Percentiles rank a stretch among this genome's conserved stretches.
Conservation (phyloP, 2,113 vertebrate species). For the Enhydra lutris region DNA sequence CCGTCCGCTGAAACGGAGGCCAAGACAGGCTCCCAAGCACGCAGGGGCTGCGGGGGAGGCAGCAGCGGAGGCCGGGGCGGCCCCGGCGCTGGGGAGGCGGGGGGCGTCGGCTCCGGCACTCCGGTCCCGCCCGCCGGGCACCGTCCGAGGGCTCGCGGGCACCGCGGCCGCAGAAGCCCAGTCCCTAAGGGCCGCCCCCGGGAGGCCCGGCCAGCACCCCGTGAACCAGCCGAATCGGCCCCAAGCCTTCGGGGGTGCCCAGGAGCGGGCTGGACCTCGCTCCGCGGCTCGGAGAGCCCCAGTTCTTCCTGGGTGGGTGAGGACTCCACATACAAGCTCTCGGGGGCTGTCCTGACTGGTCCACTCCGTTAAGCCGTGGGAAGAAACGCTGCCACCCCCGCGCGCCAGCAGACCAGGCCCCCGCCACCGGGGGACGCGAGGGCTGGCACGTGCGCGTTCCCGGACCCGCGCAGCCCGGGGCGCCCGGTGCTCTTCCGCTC, state of each 20-base stretch:
- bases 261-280: not conserved
- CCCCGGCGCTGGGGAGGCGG: fast-evolving
- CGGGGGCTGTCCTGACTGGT: not conserved
- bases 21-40: not conserved
- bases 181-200: not conserved
- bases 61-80: too few species aligned
- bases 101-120: not conserved
- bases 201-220: not conserved
- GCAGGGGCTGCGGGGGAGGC: not conserved
- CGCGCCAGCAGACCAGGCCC: not conserved
- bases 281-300: not conserved
- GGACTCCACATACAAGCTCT: not conserved
- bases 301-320: not conserved
- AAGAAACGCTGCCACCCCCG: not conserved
- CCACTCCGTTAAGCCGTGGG: not conserved
- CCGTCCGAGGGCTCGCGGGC: too few species aligned
- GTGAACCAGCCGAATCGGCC: not conserved
- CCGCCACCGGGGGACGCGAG: not conserved
- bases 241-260: not conserved
- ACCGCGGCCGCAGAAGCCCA: not conserved
- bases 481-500: not conserved
- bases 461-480: not conserved
- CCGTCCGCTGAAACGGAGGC: not conserved
- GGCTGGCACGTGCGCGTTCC: not conserved
- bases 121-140: too few species aligned